Conservation (phyloP, 2,888 invertebrate genomes). For the Doris montereyensis region DNA sequence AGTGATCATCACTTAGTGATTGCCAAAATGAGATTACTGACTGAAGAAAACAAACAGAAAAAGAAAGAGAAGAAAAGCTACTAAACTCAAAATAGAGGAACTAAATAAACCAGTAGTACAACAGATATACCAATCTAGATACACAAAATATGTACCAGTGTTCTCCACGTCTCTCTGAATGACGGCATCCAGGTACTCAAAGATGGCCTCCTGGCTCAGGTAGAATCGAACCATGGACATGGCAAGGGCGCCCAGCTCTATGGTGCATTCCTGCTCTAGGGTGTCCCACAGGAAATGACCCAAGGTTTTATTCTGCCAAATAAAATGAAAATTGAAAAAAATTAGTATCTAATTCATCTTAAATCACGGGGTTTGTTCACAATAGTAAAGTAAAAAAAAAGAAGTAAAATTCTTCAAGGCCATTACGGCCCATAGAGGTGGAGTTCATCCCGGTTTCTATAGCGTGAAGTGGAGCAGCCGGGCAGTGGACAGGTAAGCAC, state of each 20-base stretch:
- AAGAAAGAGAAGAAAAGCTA: constrained; percentile 4
- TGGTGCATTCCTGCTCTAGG: constrained; percentile 52
- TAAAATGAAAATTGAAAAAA: background rate
- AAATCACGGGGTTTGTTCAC: too few relatives aligned
- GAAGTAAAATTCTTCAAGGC: too few relatives aligned
- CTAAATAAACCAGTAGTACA: background rate
- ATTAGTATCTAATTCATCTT: too few relatives aligned
- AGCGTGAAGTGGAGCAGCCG: too few relatives aligned
- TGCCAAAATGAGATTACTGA: too few relatives aligned
- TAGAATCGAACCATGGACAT: constrained; percentile 55
- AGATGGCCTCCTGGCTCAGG: constrained; percentile 53
- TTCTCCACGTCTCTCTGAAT: constrained; percentile 51
- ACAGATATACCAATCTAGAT: background rate
- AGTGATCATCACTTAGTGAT: too few relatives aligned
- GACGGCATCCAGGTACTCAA: constrained; percentile 52
- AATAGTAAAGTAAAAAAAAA: too few relatives aligned
- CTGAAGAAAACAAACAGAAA: constrained; percentile 3
- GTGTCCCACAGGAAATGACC: constrained; percentile 46
- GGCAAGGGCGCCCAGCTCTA: constrained; percentile 56
- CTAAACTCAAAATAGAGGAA: background rate
- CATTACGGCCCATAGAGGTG: too few relatives aligned
- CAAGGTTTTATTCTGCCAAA: constrained; percentile 19
- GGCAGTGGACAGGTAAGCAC: too few relatives aligned
- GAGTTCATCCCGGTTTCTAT: too few relatives aligned
- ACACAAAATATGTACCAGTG: constrained; percentile 46